A percentile compares a stretch with the other conserved stretches of the same genome.
These are phyloP conservation scores for Drosophila seguyi DNA, from an alignment of 1,140 invertebrate species.

Conservation along the genomic window DNA sequence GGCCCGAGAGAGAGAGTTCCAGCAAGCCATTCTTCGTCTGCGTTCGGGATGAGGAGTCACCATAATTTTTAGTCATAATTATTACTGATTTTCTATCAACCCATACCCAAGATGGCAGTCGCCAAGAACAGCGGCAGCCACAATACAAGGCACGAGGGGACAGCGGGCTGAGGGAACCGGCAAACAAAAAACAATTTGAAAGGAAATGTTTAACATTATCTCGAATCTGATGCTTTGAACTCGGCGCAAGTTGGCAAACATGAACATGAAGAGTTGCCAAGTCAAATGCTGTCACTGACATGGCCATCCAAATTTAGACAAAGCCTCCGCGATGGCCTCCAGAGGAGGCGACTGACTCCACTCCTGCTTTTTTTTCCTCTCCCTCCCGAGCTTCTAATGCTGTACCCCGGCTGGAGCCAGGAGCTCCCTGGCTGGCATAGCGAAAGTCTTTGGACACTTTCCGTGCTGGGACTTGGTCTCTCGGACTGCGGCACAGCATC, in stretches of 20 bases:
- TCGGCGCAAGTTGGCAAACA: slow-evolving; percentile 70
- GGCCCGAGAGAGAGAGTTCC: slow-evolving; percentile 17
- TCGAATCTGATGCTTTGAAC: slow-evolving; percentile 79
- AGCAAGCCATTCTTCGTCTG: slow-evolving; percentile 25
- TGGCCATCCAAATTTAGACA: slow-evolving; percentile 81
- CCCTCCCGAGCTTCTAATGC: slow-evolving; percentile 22
- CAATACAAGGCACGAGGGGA: slow-evolving; percentile 1
- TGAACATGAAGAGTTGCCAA: slow-evolving; percentile 73
- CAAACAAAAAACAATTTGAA: slow-evolving; percentile 69
- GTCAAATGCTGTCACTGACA: slow-evolving; percentile 78
- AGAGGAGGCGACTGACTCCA: slow-evolving; percentile 57
- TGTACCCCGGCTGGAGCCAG: not conserved
- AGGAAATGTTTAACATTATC: slow-evolving; percentile 80
- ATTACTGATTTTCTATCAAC: slow-evolving; percentile 58
- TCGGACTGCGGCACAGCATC: slow-evolving; percentile 36
- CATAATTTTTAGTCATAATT: slow-evolving; percentile 54
- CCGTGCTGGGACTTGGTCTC: slow-evolving; percentile 42
- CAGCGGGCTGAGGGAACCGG: slow-evolving; percentile 15
- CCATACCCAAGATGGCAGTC: slow-evolving; percentile 41
- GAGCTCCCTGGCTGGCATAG: slow-evolving; percentile 34
- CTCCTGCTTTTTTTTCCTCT: slow-evolving; percentile 5
- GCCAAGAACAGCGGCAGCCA: slow-evolving; percentile 17
- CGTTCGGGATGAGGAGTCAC: slow-evolving; percentile 12
- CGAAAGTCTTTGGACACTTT: slow-evolving; percentile 80
- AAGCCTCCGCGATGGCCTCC: slow-evolving; percentile 75